Base-by-base conservation (phyloP, 2,113 vertebrate genomes). In the Spheniscus mendiculus region DNA sequence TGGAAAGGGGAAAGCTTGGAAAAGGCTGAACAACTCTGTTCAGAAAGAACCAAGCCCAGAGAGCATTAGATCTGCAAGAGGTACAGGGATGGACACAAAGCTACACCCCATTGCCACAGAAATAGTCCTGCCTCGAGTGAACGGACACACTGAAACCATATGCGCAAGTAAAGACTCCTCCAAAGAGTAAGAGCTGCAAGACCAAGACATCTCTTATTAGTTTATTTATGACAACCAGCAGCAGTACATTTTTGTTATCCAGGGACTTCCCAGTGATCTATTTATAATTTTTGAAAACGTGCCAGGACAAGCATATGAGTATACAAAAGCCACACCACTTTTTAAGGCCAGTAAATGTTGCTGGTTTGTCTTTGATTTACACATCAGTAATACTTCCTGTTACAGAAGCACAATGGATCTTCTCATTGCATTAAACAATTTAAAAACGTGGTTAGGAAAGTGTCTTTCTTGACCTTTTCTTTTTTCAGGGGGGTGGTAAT, bases 261-360 rank as follows among this genome's bases (percentile, higher is more conserved):
- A 71, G 83, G 82, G 91, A 92, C 91, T 95, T 97, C 92, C 97
- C 94, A 97, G 59, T 32, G 49, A 77, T 91, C 95, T 96, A 93
- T 97, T 98, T 96, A 94, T 96, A 98, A 89, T n/a, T 69, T 72
- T 16, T 93, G 97, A 95, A 88, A 87, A 53, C 2, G 0, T 62
- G 94, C 97, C 97, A 97, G 92, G 62, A 81, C 80, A 96, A 97
- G 95, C 83, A 63, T 42, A 73, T 19, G 87, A 91, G 58, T 81
- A 96, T 78, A 94, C 91, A 94, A 97, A 97, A 92, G 73, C 74
- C 53, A 91, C 62, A 44, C 59, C 83, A 83, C 81, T 96, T 97
- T 96, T 88, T 93, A 93, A 95, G 90, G 95, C 87, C 95, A 93
- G 95, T 30, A 72, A 97, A 96, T 17, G 22, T 63, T 97, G 90